A percentile compares a stretch with the other conserved stretches of the same genome.
Conservation (phyloP, 2,888 invertebrate species). For the Prosopocoilus inquinatus region DNA sequence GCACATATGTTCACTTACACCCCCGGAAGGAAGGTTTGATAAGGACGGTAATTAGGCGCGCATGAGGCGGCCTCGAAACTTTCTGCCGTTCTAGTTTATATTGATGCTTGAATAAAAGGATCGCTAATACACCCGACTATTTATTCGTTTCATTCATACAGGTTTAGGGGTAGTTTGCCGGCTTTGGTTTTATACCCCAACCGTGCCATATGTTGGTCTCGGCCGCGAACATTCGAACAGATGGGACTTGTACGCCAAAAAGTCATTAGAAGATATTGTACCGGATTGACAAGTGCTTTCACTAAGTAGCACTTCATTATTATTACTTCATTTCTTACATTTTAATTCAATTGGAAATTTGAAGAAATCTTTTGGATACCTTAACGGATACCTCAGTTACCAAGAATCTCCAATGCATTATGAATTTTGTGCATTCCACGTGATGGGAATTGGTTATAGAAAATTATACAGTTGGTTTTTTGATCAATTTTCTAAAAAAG, state of each 20-base stretch:
- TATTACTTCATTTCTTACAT: no score
- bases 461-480: no score
- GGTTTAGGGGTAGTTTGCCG: conserved; percentile 43
- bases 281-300: conserved; percentile 46
- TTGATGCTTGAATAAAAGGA: conserved; percentile 38
- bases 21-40: conserved; percentile 41
- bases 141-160: conserved; percentile 48
- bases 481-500: no score
- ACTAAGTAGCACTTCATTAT: conserved; percentile 29
- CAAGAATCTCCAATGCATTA: no score
- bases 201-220: conserved; percentile 49
- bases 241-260: conserved; percentile 51
- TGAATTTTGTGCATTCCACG: no score
- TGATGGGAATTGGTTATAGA: no score
- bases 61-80: conserved; percentile 33
- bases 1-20: conserved; percentile 52
- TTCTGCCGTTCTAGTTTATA: conserved; percentile 38
- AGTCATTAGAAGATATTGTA: conserved; percentile 52
- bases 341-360: no score
- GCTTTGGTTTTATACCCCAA: conserved; percentile 33
- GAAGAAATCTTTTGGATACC: no score
- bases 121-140: conserved; percentile 49
- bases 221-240: conserved; percentile 52
- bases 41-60: conserved; percentile 4
- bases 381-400: no score